A percentile compares a stretch with the other conserved stretches of the same genome.
Conservation (phyloP, 1,140 invertebrate genomes). For the Zaprionus gabonicus region DNA sequence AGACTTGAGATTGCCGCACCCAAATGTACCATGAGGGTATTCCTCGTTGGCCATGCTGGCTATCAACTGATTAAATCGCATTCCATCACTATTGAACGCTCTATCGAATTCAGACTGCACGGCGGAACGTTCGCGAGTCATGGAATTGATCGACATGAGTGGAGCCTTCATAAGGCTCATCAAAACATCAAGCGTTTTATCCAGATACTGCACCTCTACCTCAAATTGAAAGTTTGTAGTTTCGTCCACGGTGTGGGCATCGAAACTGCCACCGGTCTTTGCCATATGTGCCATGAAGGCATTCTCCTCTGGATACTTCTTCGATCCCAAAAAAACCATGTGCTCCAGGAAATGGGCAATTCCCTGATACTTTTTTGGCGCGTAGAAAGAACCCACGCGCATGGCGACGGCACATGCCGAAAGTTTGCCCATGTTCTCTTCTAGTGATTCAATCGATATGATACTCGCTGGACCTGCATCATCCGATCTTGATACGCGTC, state of each 20-base stretch:
- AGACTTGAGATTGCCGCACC: conserved; percentile 92
- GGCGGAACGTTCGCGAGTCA: conserved; percentile 94
- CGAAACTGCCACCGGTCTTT: conserved; percentile 91
- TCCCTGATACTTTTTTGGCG: conserved; percentile 91
- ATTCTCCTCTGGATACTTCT: conserved; percentile 94
- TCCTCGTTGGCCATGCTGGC: conserved; percentile 87
- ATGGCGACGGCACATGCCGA: conserved; percentile 90
- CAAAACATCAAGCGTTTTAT: conserved; percentile 92
- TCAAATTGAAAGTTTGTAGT: conserved; percentile 95
- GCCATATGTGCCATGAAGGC: conserved; percentile 92
- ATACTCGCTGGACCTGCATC: no score
- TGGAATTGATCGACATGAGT: conserved; percentile 92
- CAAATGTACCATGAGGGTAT: conserved; percentile 92
- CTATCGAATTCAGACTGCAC: conserved; percentile 91
- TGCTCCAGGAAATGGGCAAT: conserved; percentile 97
- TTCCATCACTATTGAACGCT: conserved; percentile 61
- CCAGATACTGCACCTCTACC: conserved; percentile 90
- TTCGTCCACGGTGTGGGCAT: conserved; percentile 94
- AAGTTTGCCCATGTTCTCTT: conserved; percentile 83
- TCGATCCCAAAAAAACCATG: conserved; percentile 97
- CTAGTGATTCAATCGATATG: conserved; percentile 19
- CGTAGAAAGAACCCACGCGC: conserved; percentile 88
- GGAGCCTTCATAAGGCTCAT: conserved; percentile 95
- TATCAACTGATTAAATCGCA: conserved; percentile 88
- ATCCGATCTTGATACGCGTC: neutral